Base-by-base conservation (phyloP, 2,888 invertebrate species). In the Onthophagus sagittarius region DNA sequence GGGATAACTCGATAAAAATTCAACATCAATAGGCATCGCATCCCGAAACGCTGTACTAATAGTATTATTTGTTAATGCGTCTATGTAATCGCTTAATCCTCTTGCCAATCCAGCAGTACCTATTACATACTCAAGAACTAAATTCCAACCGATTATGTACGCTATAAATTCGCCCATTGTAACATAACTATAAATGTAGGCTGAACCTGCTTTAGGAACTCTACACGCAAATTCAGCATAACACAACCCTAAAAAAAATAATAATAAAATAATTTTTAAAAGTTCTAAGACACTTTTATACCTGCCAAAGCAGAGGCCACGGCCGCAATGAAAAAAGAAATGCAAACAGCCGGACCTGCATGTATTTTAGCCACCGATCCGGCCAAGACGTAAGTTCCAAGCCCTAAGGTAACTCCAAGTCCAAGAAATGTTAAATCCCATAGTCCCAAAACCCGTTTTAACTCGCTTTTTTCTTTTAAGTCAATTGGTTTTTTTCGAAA, bases 301-400 rank as follows among this genome's bases (percentile, higher is more conserved):
- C 95, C 95, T 79, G 98, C 96, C 84, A 98, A 93, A 1, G 96
- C 93, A 0, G 97, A 97, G 0, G 97, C 97, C 39, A 98, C 84
- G 3, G 97, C 98, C 0, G 98, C 98, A 0, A 97, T 91, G 15
- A 97, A 86, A 83, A 98, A 98, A 62, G 97, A 96, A 13, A 98
- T 81, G 4, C 94, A 93, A 0, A 97, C 96, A 0, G 96, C 96
- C 0, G 98, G 98, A 0, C 98, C 98, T 0, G 97, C 95, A 1
- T 92, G 91, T 62, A 91, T 89, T 82, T 91, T 93, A 9, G 97
- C 96, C 2, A 97, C 96, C 7, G 93, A 90, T 0, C 97, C 97
- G 5, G 96, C 97, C 75, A 98, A 87, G 67, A 98, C 97, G 84
- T 98, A 98, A n/a, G 98, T 97, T 0, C 98, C 98, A 32, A 98